Percentiles rank a stretch among this genome's conserved stretches.
phyloP scores from a whole-genome alignment of 2,797 vertebrate species.

The Diceros bicornis region DNA sequence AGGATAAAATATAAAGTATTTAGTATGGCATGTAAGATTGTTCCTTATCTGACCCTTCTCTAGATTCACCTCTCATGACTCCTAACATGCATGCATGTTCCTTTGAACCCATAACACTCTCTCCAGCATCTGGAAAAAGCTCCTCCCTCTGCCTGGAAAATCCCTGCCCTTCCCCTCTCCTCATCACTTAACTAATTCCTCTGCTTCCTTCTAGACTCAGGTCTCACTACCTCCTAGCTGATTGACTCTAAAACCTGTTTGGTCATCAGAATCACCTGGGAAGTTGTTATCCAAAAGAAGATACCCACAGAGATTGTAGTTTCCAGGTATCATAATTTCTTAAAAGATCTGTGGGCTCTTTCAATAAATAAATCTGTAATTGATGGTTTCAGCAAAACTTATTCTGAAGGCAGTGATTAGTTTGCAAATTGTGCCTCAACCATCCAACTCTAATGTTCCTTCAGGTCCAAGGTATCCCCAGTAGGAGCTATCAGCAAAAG shows the following conservation, averaged over 20 bases:
- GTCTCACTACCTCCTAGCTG: background rate
- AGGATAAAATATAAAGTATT: background rate
- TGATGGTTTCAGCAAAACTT: background rate
- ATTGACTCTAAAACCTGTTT: background rate
- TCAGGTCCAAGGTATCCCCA: background rate
- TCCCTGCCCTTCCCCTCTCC: rapidly evolving
- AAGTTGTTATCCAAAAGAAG: background rate
- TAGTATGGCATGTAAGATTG: background rate
- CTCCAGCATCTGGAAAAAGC: background rate
- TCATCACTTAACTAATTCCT: background rate
- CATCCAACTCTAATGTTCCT: background rate
- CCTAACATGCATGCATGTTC: background rate
- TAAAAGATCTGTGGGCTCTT: background rate
- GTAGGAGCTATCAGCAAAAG: background rate
- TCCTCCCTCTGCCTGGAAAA: background rate
- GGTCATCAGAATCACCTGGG: background rate
- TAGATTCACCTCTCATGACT: background rate
- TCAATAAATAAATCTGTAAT: background rate
- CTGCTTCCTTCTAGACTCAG: background rate
- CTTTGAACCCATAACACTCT: background rate
- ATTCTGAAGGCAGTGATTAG: constrained; percentile 2
- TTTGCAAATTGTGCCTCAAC: background rate
- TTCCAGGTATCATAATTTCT: background rate
- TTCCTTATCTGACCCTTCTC: background rate
- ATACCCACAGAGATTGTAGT: background rate